phyloP scores from a whole-genome alignment of 2,888 invertebrate genomes.

The Omphaloscelis lunosa region DNA sequence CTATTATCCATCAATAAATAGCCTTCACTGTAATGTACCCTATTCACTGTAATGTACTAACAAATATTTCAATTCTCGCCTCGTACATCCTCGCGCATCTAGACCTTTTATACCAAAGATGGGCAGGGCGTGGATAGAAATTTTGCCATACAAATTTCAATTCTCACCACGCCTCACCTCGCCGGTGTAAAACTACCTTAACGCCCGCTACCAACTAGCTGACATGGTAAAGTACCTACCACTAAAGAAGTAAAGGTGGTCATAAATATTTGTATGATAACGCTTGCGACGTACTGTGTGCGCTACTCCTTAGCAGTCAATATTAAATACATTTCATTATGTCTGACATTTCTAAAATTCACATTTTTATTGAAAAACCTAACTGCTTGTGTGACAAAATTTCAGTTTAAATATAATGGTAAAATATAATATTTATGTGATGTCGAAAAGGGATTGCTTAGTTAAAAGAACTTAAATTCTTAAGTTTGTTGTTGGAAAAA shows the following conservation, averaged over 20 bases:
- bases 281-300: neutral
- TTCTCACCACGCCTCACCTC: no score
- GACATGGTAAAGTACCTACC: neutral
- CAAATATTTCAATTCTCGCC: no score
- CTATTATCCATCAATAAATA: no score
- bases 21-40: no score
- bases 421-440: neutral
- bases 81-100: no score
- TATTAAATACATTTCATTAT: conserved; percentile 33
- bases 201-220: neutral
- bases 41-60: no score
- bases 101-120: no score
- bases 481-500: conserved; percentile 7
- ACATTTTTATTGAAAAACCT: conserved; percentile 41
- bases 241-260: neutral
- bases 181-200: no score
- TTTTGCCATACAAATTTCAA: no score
- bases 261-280: neutral
- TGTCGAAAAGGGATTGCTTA: conserved; percentile 27
- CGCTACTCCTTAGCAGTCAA: conserved; percentile 21
- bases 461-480: conserved; percentile 12
- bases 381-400: neutral
- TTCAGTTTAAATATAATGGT: conserved; percentile 17
- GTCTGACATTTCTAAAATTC: conserved; percentile 27
- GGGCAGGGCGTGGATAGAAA: no score